Percentiles rank a stretch among this genome's conserved stretches.
Evolutionary conservation across 1,140 invertebrate species (phyloP).

Genomic region (Steinernema feltiae): DNA sequence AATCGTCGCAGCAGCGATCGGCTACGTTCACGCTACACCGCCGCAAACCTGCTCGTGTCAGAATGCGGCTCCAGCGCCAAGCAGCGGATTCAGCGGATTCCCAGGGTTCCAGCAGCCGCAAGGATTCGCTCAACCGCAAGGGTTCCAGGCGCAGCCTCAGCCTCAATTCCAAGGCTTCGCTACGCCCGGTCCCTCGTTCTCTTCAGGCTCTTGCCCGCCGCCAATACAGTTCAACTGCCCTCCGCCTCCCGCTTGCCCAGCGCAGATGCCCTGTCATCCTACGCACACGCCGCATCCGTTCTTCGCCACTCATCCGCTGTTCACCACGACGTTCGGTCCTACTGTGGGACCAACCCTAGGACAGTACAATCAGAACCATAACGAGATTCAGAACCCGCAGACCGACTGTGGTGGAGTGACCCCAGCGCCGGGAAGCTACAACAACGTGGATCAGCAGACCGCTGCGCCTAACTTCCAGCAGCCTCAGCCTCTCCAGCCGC

Average conservation of each 20-base stretch:
- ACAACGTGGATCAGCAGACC: not conserved
- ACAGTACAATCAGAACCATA: not conserved
- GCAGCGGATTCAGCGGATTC: not conserved
- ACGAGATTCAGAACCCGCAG: not conserved
- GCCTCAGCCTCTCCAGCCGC: conserved; percentile 1
- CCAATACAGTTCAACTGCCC: conserved; percentile 6
- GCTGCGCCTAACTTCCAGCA: not conserved
- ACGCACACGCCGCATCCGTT: conserved; percentile 1
- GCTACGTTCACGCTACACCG: not conserved
- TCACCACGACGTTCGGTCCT: not conserved
- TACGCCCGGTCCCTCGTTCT: not conserved
- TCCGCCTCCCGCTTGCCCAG: not conserved
- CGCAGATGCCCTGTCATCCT: not conserved
- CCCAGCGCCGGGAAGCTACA: not conserved
- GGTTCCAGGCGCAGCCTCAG: not conserved
- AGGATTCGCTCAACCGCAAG: not conserved
- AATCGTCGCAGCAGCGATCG: not conserved
- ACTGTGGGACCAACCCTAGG: not conserved
- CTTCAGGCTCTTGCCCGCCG: not conserved
- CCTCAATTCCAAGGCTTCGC: not conserved
- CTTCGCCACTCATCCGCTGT: not conserved
- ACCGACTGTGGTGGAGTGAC: conserved; percentile 1
- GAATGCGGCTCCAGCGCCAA: not conserved
- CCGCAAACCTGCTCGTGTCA: not conserved
- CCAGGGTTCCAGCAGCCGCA: not conserved